Base-by-base conservation (phyloP, 2,113 vertebrate species). In the Haplochromis burtoni region DNA sequence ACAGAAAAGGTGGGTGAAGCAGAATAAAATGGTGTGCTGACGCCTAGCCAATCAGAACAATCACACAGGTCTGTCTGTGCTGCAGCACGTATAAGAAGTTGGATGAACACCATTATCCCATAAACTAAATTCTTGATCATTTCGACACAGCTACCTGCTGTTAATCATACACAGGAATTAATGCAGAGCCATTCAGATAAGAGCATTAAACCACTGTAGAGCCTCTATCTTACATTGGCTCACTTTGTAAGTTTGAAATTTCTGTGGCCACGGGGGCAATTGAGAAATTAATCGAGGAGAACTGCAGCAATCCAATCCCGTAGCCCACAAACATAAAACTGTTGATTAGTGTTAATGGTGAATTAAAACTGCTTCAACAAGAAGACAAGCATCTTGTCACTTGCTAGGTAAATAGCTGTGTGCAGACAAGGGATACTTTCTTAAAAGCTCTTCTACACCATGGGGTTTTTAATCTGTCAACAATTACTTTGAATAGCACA, bases 251-350 rank as follows among this genome's bases (percentile, higher is more conserved):
- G 92, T 95, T 85, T 55, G 88, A 88, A 76, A 87, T 93, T 86
- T 57, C 84, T 87, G 66, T 53, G 82, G 87, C 90, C 54, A 59
- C 35, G 9, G 84, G 84, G 73, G 82, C 92, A 91, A 92, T 90
- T 66, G 81, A 90, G 85, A 83, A 93, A 94, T 94, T 94, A 93
- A 95, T 92, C 38, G 91, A 82, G 83, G 86, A 90, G 90, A 91
- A 92, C 81, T 88, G 90, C 53, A 73, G 80, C 54, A 45, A 73
- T 84, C 26, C 53, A 76, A 63, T 88, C 80, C 54, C 21, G 78
- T 29, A 76, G 82, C 85, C 83, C 40, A 87, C 79, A 79, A 88
- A 93, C 93, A 91, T 86, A 88, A 92, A 91, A 85, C 79, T 35
- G 68, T 89, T 91, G 83, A 94, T 93, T 95, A 95, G 90, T 79